Evolutionary conservation across 2,113 vertebrate species (phyloP).

Genomic region (Zosterops hypoxanthus): DNA sequence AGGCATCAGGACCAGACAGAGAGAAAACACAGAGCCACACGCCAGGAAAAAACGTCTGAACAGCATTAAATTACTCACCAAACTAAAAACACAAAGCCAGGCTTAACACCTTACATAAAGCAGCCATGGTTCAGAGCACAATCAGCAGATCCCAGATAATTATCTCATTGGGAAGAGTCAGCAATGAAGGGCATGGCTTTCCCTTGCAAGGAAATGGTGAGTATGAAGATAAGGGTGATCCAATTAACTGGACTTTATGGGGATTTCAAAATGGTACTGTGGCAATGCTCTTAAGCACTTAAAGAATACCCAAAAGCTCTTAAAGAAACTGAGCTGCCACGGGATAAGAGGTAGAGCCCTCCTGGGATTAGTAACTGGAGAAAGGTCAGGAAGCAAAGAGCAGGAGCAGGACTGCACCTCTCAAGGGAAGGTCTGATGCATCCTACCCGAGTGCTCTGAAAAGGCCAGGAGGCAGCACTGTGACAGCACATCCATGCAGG

Average conservation of each 20-base stretch:
- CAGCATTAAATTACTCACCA: not conserved
- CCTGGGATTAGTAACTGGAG: not conserved
- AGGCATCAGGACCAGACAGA: fast-evolving
- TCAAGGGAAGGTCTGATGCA: not conserved
- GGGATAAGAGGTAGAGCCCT: not conserved
- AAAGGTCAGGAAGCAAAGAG: not conserved
- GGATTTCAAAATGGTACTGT: constrained; percentile 18
- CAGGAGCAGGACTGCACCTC: not conserved
- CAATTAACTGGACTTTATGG: constrained; percentile 10
- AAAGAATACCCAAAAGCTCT: constrained; percentile 31
- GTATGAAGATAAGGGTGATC: constrained; percentile 6
- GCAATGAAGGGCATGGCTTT: not conserved
- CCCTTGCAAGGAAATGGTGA: not conserved
- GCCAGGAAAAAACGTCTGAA: not conserved
- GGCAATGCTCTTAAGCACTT: constrained; percentile 43
- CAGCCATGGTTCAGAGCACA: not conserved
- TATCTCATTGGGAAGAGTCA: not conserved
- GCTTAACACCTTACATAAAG: not conserved
- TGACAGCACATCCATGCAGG: not conserved
- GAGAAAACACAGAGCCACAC: not conserved
- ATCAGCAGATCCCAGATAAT: not conserved
- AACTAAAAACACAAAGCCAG: not conserved
- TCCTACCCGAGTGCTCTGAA: not conserved
- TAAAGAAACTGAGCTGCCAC: constrained; percentile 10
- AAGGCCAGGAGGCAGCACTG: not conserved